Base-by-base conservation (phyloP, 2,797 vertebrate genomes). In the Siniperca undulata region DNA sequence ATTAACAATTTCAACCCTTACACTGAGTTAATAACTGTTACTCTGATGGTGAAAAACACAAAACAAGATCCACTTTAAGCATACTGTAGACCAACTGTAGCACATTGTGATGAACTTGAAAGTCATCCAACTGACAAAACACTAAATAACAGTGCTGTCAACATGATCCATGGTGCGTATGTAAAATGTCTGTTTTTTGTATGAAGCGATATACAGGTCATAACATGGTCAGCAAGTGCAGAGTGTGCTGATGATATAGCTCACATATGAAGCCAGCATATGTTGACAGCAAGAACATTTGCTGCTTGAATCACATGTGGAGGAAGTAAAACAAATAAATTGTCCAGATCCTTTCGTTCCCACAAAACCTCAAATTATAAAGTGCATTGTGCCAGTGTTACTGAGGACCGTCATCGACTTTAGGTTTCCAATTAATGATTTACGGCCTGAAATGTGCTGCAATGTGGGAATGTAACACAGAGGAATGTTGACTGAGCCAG, bases 391-490 rank as follows among this genome's bases (percentile, higher is more conserved):
- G 82, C 84, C 85, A 90, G 77, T 71, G 77, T 83, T 76, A 70
- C 74, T 82, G 80, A 93, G 77, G 60, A 77, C 70, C 50, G 27
- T 83, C 89, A 55, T 48, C 42, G 61, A 83, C 88, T 86, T 87
- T 87, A 67, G 88, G 87, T 86, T 91, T 85, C 59, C 83, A 92
- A 90, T 92, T 83, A 91, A 92, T 91, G 91, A 91, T 94, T 93
- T 91, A 92, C 42, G 48, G 79, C 77, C 76, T 67, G 55, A 84
- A 92, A 86, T 83, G 65, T 76, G 81, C 83, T 69, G 84, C 84
- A 71, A 82, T 82, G 84, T 89, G 88, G 88, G 85, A 92, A 84
- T 56, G 62, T 74, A 74, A 79, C 36, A 5, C 58, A 61, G 61
- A 81, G 88, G 89, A 91, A 91, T 91, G 92, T 80, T 60, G 85